Conservation (phyloP, 2,888 invertebrate species). For the Brachynemurus nebulosus region DNA sequence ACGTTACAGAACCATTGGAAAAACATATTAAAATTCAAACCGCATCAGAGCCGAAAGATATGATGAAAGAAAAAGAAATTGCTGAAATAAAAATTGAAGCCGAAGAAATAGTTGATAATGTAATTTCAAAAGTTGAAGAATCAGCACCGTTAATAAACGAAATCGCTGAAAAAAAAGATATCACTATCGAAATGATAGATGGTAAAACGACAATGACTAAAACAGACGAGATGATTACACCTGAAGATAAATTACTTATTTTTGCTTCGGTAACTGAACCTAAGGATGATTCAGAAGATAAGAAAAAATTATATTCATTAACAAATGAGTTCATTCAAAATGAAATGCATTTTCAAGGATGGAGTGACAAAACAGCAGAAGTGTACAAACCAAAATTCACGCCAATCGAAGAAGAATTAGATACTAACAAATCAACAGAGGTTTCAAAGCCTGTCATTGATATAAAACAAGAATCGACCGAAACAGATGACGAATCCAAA, state of each 20-base stretch:
- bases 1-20: conserved; percentile 1
- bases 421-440: conserved; percentile 6
- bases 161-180: too few relatives aligned
- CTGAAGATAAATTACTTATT: conserved; percentile 18
- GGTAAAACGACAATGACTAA: too few relatives aligned
- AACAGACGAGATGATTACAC: neutral
- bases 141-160: too few relatives aligned
- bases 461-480: conserved; percentile 9
- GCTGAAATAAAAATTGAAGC: conserved; percentile 5
- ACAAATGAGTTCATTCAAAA: conserved; percentile 26
- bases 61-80: conserved; percentile 6
- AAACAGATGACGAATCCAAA: conserved; percentile 10
- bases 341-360: conserved; percentile 25
- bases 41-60: conserved; percentile 15
- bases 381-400: conserved; percentile 13
- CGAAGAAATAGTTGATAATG: neutral
- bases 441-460: neutral
- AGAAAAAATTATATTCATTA: too few relatives aligned
- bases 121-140: conserved; percentile 1
- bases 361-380: conserved; percentile 23
- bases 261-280: too few relatives aligned
- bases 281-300: too few relatives aligned
- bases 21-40: conserved; percentile 17
- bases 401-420: conserved; percentile 1
- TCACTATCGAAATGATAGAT: too few relatives aligned